Evolutionary conservation across 2,797 vertebrate genomes (phyloP).

Genomic region (Parauchenoglanis ngamensis): DNA sequence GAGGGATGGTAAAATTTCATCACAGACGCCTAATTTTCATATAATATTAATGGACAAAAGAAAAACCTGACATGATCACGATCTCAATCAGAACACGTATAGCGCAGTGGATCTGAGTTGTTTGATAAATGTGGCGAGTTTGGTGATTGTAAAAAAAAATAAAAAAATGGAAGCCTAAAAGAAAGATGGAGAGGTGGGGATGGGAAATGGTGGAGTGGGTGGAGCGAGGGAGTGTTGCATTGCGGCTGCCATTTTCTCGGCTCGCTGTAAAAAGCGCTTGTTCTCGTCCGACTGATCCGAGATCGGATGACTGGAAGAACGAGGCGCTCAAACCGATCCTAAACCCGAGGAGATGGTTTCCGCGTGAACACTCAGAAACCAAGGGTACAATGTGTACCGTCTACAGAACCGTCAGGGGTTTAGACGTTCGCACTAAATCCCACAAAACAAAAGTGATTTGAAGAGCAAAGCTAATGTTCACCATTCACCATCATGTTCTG

Average conservation of each 20-base stretch:
- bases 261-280: conserved; percentile 23
- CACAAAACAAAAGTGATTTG: not conserved
- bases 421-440: not conserved
- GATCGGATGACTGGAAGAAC: conserved; percentile 43
- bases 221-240: conserved; percentile 51
- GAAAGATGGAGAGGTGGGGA: conserved; percentile 19
- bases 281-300: conserved; percentile 40
- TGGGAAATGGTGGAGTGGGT: conserved; percentile 55
- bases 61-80: not conserved
- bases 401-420: not conserved
- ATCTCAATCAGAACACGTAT: not conserved
- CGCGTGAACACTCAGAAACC: conserved; percentile 57
- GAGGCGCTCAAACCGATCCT: conserved; percentile 58
- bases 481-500: no score
- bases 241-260: conserved; percentile 60
- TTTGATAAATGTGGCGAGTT: not conserved
- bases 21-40: not conserved
- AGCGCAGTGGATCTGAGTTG: not conserved
- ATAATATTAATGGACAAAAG: not conserved
- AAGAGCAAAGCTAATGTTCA: not conserved
- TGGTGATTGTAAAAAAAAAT: not conserved
- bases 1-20: not conserved
- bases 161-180: conserved; percentile 7
- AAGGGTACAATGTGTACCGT: conserved; percentile 53
- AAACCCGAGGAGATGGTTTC: conserved; percentile 47